Base-by-base conservation (phyloP, 2,113 vertebrate species). In the Takifugu bimaculatus region DNA sequence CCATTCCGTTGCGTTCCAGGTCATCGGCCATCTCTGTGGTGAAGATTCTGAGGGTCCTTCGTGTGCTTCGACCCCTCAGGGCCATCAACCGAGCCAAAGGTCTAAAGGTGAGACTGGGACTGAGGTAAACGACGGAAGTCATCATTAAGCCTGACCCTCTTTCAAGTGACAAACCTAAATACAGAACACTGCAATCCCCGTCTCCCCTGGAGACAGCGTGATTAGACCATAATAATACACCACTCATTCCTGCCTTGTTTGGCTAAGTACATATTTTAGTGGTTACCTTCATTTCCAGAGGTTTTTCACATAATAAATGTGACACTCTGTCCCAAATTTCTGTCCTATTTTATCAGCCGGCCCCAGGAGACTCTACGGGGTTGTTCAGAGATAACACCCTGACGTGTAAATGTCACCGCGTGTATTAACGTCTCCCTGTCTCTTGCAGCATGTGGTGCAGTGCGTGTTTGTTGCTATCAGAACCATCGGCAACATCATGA, bases 401-500 rank as follows among this genome's bases (percentile, higher is more conserved):
- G 35, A 39, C 35, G 35, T 39, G 35, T 29, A 1, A 53, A 15
- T 28, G 0, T 1, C 29, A 4, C 32, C 14, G 2, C 12, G 6
- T 63, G 1, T 51, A 49, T 63, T 3, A 2, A 1, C 7, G 7
- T 26, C 1, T 62, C n/a, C 52, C 7, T 74, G 0, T 20, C 63
- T 74, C 63, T 74, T 60, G 45, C 88, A 99, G 97, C 96, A 99
- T 1, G 97, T 99, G 61, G 97, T 99, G 76, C 96, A 98, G 64
- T 99, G 97, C 52, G 97, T 99, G 83, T 99, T 99, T 73, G 97
- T 99, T 88, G 97, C 97, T 77, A 99, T 99, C 87, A 89, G 95
- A 81, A 99, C 97, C 13, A 99, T 99, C 2, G 97, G 96, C 51
- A 99, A 99, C 89, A 99, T 99, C 87, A 98, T 99, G 96, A 98